Conservation (phyloP, 2,888 invertebrate genomes). For the Apantesis nais region DNA sequence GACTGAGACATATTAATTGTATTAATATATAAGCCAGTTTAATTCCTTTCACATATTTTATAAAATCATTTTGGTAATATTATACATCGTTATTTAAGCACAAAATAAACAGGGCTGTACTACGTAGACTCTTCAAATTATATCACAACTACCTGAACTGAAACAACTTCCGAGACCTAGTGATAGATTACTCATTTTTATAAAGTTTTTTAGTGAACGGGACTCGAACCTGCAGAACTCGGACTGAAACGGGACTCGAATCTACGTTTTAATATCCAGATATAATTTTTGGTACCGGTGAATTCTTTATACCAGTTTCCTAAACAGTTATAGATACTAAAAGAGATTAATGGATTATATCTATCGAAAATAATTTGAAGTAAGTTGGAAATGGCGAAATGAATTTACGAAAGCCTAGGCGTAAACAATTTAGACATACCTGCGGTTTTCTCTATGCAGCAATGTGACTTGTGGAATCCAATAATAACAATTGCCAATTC, state of each 20-base stretch:
- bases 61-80: not conserved
- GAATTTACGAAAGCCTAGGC: constrained; percentile 50
- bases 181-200: too few relatives aligned
- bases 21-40: not conserved
- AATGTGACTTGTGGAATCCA: constrained; percentile 45
- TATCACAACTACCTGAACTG: too few relatives aligned
- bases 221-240: not conserved
- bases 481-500: constrained; percentile 47
- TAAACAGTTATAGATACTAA: constrained; percentile 16
- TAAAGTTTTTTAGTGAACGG: not conserved
- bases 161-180: too few relatives aligned
- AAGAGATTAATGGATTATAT: constrained; percentile 36
- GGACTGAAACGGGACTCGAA: too few relatives aligned
- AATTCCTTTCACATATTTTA: not conserved
- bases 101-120: not conserved
- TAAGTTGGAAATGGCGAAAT: constrained; percentile 52
- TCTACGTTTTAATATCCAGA: not conserved
- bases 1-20: not conserved
- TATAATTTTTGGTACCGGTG: not conserved
- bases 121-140: too few relatives aligned
- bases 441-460: constrained; percentile 61
- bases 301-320: not conserved
- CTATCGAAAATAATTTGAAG: constrained; percentile 43
- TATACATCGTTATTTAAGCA: not conserved
- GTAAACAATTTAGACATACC: constrained; percentile 54